Percentiles rank a stretch among this genome's conserved stretches.
Conservation (phyloP, 2,113 vertebrate species). For the Tragelaphus strepsiceros region DNA sequence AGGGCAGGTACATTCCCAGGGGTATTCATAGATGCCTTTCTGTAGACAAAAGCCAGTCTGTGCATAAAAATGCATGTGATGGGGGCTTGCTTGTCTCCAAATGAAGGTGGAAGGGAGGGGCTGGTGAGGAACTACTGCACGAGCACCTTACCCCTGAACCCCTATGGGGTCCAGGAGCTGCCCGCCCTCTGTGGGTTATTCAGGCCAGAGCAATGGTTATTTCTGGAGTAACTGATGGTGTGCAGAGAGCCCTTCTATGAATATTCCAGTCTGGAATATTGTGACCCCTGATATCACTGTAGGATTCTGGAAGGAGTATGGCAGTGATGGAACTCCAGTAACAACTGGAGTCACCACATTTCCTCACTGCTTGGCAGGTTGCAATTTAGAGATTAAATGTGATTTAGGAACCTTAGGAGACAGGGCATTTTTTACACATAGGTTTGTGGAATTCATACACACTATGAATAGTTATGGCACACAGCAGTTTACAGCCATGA, state of each 20-base stretch:
- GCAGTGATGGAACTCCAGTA: neutral
- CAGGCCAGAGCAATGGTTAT: too few species aligned
- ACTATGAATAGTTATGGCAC: neutral
- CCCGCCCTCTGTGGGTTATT: too few species aligned
- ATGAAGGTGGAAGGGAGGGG: neutral
- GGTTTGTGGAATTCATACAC: neutral
- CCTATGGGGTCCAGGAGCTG: neutral
- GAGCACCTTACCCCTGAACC: neutral
- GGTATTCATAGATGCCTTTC: neutral
- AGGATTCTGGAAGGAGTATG: neutral
- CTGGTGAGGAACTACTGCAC: rapidly evolving
- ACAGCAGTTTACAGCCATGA: neutral
- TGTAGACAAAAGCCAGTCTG: neutral
- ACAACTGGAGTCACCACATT: neutral
- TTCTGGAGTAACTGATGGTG: neutral
- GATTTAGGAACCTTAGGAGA: neutral
- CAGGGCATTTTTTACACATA: neutral
- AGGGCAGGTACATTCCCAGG: neutral
- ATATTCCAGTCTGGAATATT: neutral
- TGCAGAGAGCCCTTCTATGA: neutral
- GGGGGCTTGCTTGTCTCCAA: neutral
- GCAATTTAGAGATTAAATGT: neutral
- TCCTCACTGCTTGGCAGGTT: neutral
- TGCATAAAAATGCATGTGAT: neutral
- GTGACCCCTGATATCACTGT: neutral